Conservation (phyloP, 2,113 vertebrate genomes). For the Cheirogaleus medius region DNA sequence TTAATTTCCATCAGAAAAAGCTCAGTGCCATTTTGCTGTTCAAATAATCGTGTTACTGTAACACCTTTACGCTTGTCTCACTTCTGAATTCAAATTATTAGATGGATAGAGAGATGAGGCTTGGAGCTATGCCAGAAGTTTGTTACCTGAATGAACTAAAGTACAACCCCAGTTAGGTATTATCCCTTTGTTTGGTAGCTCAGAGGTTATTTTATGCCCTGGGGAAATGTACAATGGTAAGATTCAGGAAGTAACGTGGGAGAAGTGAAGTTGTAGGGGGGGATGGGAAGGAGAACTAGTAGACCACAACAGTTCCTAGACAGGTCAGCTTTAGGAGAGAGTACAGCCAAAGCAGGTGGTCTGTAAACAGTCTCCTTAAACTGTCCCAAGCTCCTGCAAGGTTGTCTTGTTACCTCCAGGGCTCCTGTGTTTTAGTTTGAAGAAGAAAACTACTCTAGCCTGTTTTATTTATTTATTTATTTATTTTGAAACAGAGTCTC, state of each 20-base stretch:
- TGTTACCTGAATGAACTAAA: background rate
- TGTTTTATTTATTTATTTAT: background rate
- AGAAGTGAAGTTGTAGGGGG: background rate
- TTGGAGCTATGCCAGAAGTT: background rate
- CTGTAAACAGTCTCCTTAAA: background rate
- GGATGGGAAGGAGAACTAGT: background rate
- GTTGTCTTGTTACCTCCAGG: background rate
- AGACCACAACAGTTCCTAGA: background rate
- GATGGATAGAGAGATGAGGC: background rate
- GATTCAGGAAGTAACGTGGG: conserved; percentile 16
- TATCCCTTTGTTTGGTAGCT: background rate
- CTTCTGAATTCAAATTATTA: background rate
- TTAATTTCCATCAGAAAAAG: conserved; percentile 7
- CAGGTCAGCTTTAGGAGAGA: background rate
- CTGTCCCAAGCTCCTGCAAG: background rate
- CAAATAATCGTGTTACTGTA: background rate
- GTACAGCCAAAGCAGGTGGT: background rate
- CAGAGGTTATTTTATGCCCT: background rate
- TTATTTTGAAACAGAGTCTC: too few relatives aligned
- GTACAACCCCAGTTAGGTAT: background rate
- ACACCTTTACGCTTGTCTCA: background rate
- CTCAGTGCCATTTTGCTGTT: background rate
- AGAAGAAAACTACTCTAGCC: background rate
- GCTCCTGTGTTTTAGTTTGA: background rate
- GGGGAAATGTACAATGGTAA: background rate